Evolutionary conservation across 1,140 invertebrate species (phyloP).

Genomic region (Babylonia areolata): DNA sequence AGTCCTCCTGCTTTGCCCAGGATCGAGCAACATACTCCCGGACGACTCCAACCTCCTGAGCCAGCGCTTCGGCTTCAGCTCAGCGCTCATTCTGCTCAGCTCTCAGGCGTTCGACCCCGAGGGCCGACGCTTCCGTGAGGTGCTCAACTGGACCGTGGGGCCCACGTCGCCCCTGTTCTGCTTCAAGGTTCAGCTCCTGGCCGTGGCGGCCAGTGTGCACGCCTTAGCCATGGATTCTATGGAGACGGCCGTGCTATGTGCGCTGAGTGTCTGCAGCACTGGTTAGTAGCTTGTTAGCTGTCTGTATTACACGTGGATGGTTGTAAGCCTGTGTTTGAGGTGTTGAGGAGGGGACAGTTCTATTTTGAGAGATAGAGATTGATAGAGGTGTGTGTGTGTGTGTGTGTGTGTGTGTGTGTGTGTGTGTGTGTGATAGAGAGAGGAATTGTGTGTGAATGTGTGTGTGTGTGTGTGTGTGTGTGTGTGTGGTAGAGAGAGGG

Average conservation of each 20-base stretch:
- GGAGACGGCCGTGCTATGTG: constrained; percentile 20
- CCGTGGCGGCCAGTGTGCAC: neutral
- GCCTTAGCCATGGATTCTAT: neutral
- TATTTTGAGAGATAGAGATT: neutral
- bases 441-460: neutral
- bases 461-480: constrained; percentile 12
- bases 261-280: neutral
- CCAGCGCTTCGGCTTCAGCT: neutral
- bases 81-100: constrained; percentile 6
- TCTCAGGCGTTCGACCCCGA: neutral
- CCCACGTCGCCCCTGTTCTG: neutral
- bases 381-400: neutral
- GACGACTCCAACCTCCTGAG: neutral
- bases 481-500: neutral
- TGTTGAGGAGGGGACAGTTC: too few species aligned
- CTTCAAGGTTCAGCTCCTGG: constrained; percentile 1
- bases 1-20: neutral
- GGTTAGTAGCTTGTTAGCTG: too few species aligned
- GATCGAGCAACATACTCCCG: neutral
- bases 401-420: constrained; percentile 11
- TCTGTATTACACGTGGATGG: too few species aligned
- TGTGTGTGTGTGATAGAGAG: neutral
- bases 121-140: constrained; percentile 1
- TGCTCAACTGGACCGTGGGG: neutral
- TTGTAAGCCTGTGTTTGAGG: too few species aligned